These are phyloP conservation scores for Morphnarchus princeps DNA, from an alignment of 2,113 vertebrate genomes.

Conservation along the genomic window DNA sequence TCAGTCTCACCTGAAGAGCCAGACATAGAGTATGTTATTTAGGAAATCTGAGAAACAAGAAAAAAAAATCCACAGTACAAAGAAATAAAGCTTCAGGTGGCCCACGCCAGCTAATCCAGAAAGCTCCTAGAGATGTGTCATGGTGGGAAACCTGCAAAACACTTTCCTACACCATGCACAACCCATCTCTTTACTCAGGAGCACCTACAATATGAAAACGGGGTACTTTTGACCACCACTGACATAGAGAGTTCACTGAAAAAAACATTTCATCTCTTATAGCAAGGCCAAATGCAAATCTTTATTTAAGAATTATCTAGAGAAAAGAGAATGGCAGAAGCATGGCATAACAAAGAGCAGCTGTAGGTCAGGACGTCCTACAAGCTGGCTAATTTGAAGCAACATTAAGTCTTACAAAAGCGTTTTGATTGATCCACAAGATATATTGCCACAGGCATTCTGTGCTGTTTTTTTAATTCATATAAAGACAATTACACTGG, in stretches of 20 bases:
- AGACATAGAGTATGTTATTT: not conserved
- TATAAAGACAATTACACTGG: not conserved
- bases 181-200: not conserved
- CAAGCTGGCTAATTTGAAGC: fast-evolving
- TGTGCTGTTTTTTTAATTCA: not conserved
- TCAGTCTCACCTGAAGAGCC: not conserved
- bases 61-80: not conserved
- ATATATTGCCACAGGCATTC: not conserved
- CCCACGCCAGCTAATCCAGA: not conserved
- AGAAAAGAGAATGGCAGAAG: not conserved
- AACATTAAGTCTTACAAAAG: not conserved
- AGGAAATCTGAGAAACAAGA: not conserved
- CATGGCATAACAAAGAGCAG: not conserved
- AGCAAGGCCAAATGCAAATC: not conserved
- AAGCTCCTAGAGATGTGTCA: not conserved
- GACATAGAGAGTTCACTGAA: not conserved
- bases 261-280: not conserved
- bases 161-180: not conserved
- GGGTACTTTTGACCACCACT: not conserved
- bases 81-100: not conserved
- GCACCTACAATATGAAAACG: not conserved
- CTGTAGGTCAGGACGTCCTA: not conserved
- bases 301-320: not conserved
- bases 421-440: not conserved
- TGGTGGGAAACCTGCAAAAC: not conserved